Evolutionary conservation across 1,140 invertebrate species (phyloP), one percentile per base, ranked within the genome.

Genomic region (Marisa cornuarietis): DNA sequence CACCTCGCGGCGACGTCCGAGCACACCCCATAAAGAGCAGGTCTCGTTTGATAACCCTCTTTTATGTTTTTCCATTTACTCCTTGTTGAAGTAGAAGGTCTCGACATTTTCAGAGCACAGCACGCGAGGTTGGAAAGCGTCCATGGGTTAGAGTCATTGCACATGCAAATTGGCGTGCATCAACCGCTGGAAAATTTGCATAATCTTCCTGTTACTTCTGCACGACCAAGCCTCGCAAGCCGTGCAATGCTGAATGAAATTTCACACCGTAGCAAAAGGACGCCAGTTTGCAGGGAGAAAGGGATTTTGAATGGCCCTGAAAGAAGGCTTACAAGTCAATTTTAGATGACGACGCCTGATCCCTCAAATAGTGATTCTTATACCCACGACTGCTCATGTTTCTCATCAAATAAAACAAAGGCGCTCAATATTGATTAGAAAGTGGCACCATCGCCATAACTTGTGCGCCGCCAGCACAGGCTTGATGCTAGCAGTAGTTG

Each of bases 171-270:
- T 66, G 71, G 66, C 72, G 26, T 42, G 63, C 54, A 63, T 77
- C 66, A 77, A 14, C 24, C 13, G 31, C 18, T 13, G 13, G 31
- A 22, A 20, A 14, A 77, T 77, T 68, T 68, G 76, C 76, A 69
- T 77, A 77, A 77, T 77, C 76, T 65, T 77, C 63, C 68, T 68
- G 63, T 77, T 69, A 69, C 68, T 77, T 42, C 76, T 26, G 62
- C 18, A 68, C 66, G 66, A 68, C 31, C 22, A 22, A 13, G 31
- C 22, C 11, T 22, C 6, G 66, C 22, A 26, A 68, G n/a, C n/a
- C 66, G 22, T 22, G 31, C 13, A 13, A 68, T 42, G 66, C n/a
- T 13, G 31, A 26, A 68, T 68, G 66, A 68, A 42, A 26, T 26
- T 68, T 68, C n/a, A 26, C 31, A 68, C 31, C 66, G 31, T 68